phyloP scores from a whole-genome alignment of 1,140 invertebrate genomes.

The Phymastichus coffea region DNA sequence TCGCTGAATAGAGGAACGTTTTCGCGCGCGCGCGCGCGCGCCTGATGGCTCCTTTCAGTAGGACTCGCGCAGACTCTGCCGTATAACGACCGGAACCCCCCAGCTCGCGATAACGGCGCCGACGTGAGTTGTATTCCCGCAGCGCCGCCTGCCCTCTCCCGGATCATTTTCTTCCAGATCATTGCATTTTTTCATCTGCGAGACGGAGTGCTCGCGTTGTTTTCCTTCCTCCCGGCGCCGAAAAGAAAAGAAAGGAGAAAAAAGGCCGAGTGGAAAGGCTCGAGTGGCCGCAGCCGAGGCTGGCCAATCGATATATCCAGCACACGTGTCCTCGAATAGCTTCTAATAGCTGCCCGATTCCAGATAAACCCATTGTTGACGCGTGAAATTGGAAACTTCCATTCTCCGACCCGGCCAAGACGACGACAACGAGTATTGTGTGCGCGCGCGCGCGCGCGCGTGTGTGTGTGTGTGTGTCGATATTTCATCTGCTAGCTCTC shows the following conservation, averaged over 20 bases:
- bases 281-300: neutral
- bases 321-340: conserved; percentile 20
- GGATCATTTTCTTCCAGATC: too few species aligned
- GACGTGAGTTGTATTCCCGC: neutral
- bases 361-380: conserved; percentile 23
- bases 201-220: neutral
- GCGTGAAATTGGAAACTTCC: conserved; percentile 22
- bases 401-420: conserved; percentile 12
- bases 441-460: neutral
- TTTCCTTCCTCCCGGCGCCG: neutral
- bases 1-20: conserved; percentile 6
- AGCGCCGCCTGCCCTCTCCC: neutral
- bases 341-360: conserved; percentile 24
- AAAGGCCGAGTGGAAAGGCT: neutral
- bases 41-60: conserved; percentile 5
- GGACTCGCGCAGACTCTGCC: too few species aligned
- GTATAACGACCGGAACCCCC: conserved; percentile 1
- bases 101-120: neutral
- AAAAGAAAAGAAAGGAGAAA: too few species aligned
- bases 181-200: neutral
- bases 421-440: too few species aligned
- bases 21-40: too few species aligned
- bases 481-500: too few species aligned
- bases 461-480: neutral
- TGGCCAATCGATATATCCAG: conserved; percentile 14